Percentiles rank a stretch among this genome's conserved stretches.
phyloP scores from a whole-genome alignment of 2,797 vertebrate species.

The Oreortyx pictus region DNA sequence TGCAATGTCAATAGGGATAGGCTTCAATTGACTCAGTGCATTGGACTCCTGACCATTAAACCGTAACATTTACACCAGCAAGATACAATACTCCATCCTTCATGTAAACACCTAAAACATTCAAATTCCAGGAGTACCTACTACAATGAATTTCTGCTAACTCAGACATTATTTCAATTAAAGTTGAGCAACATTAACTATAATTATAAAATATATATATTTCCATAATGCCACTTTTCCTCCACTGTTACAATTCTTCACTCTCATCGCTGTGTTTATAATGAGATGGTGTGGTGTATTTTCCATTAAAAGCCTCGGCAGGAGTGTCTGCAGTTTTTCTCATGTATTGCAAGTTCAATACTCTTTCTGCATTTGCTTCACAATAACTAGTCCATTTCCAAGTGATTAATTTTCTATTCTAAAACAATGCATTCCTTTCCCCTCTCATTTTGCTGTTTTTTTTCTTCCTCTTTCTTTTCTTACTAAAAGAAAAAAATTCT shows the following conservation, averaged over 20 bases:
- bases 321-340: slow-evolving; percentile 69
- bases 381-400: slow-evolving; percentile 73
- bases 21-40: not conserved
- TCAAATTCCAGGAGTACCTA: slow-evolving; percentile 4
- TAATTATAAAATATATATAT: slow-evolving; percentile 51
- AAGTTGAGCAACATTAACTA: slow-evolving; percentile 59
- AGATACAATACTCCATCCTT: not conserved
- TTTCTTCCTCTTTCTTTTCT: not conserved
- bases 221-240: slow-evolving; percentile 62
- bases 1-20: slow-evolving; percentile 25
- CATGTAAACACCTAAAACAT: slow-evolving; percentile 7
- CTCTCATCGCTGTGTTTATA: slow-evolving; percentile 66
- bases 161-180: slow-evolving; percentile 45
- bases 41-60: not conserved
- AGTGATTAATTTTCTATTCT: slow-evolving; percentile 78
- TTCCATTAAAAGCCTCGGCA: slow-evolving; percentile 75
- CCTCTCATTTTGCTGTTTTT: slow-evolving; percentile 20
- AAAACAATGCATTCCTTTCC: slow-evolving; percentile 70
- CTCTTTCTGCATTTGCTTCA: slow-evolving; percentile 66
- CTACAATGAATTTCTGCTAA: not conserved
- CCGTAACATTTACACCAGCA: slow-evolving; percentile 21
- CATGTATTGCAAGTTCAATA: slow-evolving; percentile 68
- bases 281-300: slow-evolving; percentile 66
- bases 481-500: slow-evolving; percentile 47
- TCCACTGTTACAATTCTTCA: slow-evolving; percentile 39